Evolutionary conservation across 2,113 vertebrate genomes (phyloP).

Genomic region (Melanerpes formicivorus): DNA sequence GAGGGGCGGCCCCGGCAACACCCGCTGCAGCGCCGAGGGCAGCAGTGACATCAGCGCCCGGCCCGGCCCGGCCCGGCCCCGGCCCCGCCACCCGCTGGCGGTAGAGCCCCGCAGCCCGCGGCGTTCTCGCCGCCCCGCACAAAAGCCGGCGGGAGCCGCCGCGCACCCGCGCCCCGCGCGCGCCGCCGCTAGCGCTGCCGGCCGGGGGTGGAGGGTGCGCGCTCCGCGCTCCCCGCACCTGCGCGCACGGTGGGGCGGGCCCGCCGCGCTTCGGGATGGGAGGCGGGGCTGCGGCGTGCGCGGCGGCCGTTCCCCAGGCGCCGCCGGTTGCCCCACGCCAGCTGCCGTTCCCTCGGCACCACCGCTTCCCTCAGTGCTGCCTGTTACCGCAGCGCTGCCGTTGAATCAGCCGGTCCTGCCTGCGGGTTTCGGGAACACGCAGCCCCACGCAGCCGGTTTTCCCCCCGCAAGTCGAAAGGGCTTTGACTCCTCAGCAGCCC

Average conservation of each 20-base stretch:
- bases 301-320: too few species aligned
- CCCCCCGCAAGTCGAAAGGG: fast-evolving
- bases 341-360: not conserved
- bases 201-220: not conserved
- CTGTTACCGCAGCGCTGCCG: too few species aligned
- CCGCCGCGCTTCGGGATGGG: not conserved
- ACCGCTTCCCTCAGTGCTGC: not conserved
- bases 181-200: not conserved
- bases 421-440: not conserved
- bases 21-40: not conserved
- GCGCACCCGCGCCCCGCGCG: not conserved
- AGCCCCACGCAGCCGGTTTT: not conserved
- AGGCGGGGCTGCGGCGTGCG: not conserved
- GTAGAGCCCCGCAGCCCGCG: not conserved
- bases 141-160: not conserved
- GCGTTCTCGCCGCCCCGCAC: not conserved
- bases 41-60: constrained; percentile 12
- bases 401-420: not conserved
- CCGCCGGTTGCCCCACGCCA: too few species aligned
- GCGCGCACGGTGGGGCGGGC: not conserved
- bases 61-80: not conserved
- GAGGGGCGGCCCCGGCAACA: not conserved
- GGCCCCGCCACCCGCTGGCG: not conserved
- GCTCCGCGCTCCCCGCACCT: not conserved
- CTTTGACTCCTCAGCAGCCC: too few species aligned